A percentile compares a stretch with the other conserved stretches of the same genome.
Conservation (phyloP, 2,888 invertebrate species). For the Gastrophysa polygoni region DNA sequence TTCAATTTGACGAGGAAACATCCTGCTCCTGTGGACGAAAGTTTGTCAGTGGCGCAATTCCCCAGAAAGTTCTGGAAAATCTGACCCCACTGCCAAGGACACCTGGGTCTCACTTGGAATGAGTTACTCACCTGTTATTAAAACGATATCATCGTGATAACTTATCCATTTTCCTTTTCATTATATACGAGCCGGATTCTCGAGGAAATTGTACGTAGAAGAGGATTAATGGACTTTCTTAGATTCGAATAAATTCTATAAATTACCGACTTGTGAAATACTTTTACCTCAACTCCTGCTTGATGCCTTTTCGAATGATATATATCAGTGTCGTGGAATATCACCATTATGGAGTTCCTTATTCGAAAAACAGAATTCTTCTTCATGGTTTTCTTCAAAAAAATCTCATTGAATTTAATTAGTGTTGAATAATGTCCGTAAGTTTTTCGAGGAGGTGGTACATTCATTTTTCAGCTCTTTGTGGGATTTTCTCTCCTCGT, state of each 20-base stretch:
- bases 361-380: too few species aligned
- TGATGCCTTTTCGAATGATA: too few species aligned
- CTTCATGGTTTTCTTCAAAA: too few species aligned
- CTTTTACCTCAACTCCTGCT: too few species aligned
- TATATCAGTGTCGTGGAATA: too few species aligned
- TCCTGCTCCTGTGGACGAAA: not conserved
- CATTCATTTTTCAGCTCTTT: too few species aligned
- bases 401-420: too few species aligned
- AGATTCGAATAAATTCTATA: not conserved
- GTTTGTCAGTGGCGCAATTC: not conserved
- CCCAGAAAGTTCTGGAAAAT: not conserved
- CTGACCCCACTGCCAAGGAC: slow-evolving; percentile 13
- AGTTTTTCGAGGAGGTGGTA: too few species aligned
- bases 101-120: slow-evolving; percentile 17
- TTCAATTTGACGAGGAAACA: not conserved
- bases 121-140: slow-evolving; percentile 23
- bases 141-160: slow-evolving; percentile 21
- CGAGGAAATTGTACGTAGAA: not conserved
- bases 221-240: slow-evolving; percentile 3
- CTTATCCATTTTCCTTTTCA: slow-evolving; percentile 25
- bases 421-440: too few species aligned
- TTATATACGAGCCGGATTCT: slow-evolving; percentile 2
- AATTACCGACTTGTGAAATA: not conserved
- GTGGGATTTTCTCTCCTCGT: too few species aligned
- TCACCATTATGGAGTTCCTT: too few species aligned